A percentile compares a stretch with the other conserved stretches of the same genome.
Conservation (phyloP, 2,888 invertebrate genomes). For the Thereva unica region DNA sequence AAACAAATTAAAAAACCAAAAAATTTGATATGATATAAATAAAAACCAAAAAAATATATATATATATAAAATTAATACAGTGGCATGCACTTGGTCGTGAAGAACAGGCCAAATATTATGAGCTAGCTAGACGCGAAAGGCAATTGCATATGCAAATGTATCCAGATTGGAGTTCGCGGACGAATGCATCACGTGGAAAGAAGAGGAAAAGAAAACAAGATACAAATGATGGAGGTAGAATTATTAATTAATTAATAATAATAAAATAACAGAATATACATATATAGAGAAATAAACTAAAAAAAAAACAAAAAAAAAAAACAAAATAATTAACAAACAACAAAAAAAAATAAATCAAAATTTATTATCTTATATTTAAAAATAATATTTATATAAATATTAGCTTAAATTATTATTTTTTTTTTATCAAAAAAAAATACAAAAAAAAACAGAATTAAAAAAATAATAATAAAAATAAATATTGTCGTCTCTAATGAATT, state of each 20-base stretch:
- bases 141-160: slow-evolving; percentile 99
- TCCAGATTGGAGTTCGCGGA: slow-evolving; percentile 99
- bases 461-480: no score
- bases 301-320: slow-evolving; percentile 1
- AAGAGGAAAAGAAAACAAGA: slow-evolving; percentile 99
- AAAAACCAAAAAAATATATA: slow-evolving; percentile 23
- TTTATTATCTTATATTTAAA: no score
- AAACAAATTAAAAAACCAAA: slow-evolving; percentile 17
- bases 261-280: background rate
- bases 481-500: no score
- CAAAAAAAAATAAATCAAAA: background rate
- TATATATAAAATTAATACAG: slow-evolving; percentile 60
- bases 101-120: slow-evolving; percentile 99
- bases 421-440: no score
- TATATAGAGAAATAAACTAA: background rate
- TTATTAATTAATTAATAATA: slow-evolving; percentile 43
- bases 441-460: no score
- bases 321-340: background rate
- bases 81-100: slow-evolving; percentile 99
- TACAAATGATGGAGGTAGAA: slow-evolving; percentile 93
- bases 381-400: no score
- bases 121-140: slow-evolving; percentile 96
- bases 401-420: no score
- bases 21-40: slow-evolving; percentile 30
- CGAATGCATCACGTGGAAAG: slow-evolving; percentile 99